These are phyloP conservation scores for Odontomyia ornata DNA, from an alignment of 2,888 invertebrate genomes.

Conservation along the genomic window DNA sequence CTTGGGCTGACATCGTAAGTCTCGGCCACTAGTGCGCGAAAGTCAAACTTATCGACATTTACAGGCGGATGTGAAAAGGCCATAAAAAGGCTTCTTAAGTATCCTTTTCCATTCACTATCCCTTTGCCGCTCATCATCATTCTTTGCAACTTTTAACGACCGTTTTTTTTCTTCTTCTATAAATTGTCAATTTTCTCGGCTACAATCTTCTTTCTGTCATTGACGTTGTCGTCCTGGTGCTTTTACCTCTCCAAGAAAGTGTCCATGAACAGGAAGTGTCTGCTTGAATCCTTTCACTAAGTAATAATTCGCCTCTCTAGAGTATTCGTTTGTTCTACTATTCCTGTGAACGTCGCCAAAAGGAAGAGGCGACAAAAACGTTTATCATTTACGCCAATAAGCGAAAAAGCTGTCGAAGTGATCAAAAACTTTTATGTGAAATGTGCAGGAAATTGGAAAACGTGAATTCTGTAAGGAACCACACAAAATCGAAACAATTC, in stretches of 20 bases:
- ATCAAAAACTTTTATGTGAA: constrained; percentile 16
- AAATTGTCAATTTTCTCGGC: constrained; percentile 7
- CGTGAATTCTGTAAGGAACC: constrained; percentile 2
- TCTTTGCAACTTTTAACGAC: constrained; percentile 27
- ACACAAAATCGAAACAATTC: neutral
- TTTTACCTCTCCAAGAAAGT: neutral
- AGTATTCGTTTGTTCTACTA: neutral
- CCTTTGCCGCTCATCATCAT: neutral
- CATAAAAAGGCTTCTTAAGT: constrained; percentile 26
- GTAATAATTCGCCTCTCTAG: neutral
- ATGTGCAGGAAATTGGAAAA: constrained; percentile 29
- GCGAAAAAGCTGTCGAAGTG: neutral
- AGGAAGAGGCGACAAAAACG: neutral
- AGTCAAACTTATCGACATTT: constrained; percentile 20
- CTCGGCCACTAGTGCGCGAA: neutral
- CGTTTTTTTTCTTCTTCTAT: neutral
- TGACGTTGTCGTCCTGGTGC: neutral
- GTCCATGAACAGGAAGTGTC: constrained; percentile 1
- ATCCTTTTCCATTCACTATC: constrained; percentile 7
- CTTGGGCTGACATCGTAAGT: constrained; percentile 18
- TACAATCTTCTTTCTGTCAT: neutral
- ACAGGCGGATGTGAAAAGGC: neutral
- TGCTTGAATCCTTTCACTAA: constrained; percentile 22
- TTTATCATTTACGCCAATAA: neutral
- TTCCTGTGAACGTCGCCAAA: neutral